Percentiles rank a stretch among this genome's conserved stretches.
phyloP scores from a whole-genome alignment of 2,888 invertebrate genomes.

The Tridacna gigas region DNA sequence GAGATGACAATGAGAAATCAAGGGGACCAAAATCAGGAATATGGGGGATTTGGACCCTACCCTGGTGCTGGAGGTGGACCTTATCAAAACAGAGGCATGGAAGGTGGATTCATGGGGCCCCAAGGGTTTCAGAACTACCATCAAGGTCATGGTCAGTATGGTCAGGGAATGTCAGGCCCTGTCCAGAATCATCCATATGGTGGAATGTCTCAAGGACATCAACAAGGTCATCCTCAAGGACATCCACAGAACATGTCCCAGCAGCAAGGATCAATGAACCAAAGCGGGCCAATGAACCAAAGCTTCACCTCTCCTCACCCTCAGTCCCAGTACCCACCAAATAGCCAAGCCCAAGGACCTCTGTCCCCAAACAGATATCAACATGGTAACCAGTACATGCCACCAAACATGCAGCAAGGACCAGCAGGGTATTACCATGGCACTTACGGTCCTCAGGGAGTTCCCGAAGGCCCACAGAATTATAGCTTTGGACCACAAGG shows the following conservation, averaged over 20 bases:
- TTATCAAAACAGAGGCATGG: conserved; percentile 17
- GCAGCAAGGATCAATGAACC: conserved; percentile 10
- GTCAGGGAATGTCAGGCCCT: conserved; percentile 9
- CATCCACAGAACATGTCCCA: conserved; percentile 10
- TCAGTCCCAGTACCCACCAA: conserved; percentile 36
- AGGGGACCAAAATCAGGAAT: conserved; percentile 11
- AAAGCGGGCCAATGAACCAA: conserved; percentile 26
- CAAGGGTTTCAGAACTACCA: conserved; percentile 15
- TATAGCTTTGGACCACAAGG: conserved; percentile 34
- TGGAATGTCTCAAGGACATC: conserved; percentile 32
- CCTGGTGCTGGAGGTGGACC: background rate
- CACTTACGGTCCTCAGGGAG: conserved; percentile 40
- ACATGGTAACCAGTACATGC: conserved; percentile 54
- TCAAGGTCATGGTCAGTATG: conserved; percentile 32
- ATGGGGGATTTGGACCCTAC: background rate
- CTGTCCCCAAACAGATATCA: conserved; percentile 56
- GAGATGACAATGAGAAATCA: conserved; percentile 60
- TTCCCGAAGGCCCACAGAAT: conserved; percentile 19
- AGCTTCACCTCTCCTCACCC: background rate
- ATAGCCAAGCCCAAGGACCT: conserved; percentile 38
- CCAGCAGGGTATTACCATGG: conserved; percentile 43
- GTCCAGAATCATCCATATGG: conserved; percentile 9
- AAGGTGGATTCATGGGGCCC: conserved; percentile 14
- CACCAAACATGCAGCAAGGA: conserved; percentile 46
- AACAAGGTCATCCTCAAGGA: conserved; percentile 18